A percentile compares a stretch with the other conserved stretches of the same genome.
These are phyloP conservation scores for Drosophila orosa DNA, from an alignment of 1,140 invertebrate species.

Conservation along the genomic window DNA sequence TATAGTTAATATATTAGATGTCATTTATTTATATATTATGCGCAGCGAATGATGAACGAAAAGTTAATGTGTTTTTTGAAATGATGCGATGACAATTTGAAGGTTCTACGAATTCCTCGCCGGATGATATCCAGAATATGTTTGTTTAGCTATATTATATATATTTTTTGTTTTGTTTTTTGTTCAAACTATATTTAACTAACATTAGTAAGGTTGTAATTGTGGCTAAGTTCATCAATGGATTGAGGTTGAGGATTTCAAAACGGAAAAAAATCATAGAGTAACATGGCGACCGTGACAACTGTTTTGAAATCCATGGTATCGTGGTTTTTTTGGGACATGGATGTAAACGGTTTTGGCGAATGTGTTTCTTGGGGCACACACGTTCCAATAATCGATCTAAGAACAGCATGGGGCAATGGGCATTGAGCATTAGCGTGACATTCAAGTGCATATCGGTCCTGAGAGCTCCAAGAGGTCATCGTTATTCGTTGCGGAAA, in stretches of 20 bases:
- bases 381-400: conserved; percentile 22
- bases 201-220: neutral
- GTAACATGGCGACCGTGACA: neutral
- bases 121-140: conserved; percentile 1
- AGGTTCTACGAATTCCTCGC: conserved; percentile 18
- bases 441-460: conserved; percentile 4
- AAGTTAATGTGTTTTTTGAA: conserved; percentile 1
- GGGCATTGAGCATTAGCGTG: conserved; percentile 14
- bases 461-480: neutral
- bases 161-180: neutral
- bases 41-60: conserved; percentile 48
- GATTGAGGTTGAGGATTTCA: neutral
- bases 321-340: neutral
- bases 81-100: conserved; percentile 1
- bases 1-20: conserved; percentile 55
- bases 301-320: conserved; percentile 3
- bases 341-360: conserved; percentile 12
- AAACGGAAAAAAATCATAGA: neutral
- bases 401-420: conserved; percentile 7
- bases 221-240: neutral
- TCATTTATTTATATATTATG: conserved; percentile 53
- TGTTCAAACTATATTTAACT: neutral
- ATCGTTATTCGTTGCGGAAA: neutral
- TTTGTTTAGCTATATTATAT: conserved; percentile 4
- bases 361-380: conserved; percentile 40